Evolutionary conservation across 1,140 invertebrate genomes (phyloP).

Genomic region (Caenorhabditis brenneri): DNA sequence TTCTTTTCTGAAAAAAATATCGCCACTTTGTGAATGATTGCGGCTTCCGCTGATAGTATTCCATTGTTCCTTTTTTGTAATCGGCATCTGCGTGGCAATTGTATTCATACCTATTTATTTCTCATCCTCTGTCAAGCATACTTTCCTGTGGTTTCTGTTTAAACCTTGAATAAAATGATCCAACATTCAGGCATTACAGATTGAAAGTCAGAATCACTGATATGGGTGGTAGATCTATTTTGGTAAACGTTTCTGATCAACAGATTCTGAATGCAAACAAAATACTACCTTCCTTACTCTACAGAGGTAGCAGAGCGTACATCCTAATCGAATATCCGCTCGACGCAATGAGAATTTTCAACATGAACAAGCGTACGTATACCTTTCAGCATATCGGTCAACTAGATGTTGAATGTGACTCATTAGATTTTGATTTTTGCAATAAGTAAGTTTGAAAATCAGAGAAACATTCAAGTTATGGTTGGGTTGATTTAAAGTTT

Average conservation of each 20-base stretch:
- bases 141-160: not conserved
- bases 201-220: too few relatives aligned
- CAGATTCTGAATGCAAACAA: not conserved
- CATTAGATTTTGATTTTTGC: not conserved
- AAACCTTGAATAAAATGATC: not conserved
- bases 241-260: too few relatives aligned
- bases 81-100: not conserved
- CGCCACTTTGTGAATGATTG: conserved; percentile 28
- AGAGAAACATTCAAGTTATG: too few relatives aligned
- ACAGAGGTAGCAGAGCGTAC: not conserved
- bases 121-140: too few relatives aligned
- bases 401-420: not conserved
- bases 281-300: not conserved
- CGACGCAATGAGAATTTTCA: not conserved
- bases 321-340: conserved; percentile 32
- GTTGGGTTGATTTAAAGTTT: too few relatives aligned
- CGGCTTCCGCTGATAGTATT: conserved; percentile 24
- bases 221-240: too few relatives aligned
- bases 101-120: conserved; percentile 31
- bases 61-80: not conserved
- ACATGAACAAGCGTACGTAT: not conserved
- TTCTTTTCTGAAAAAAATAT: not conserved
- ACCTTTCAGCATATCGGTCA: not conserved
- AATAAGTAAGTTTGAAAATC: not conserved
- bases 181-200: too few relatives aligned